Conservation (phyloP, 2,797 vertebrate species). For the Catamblyrhynchus diadema region DNA sequence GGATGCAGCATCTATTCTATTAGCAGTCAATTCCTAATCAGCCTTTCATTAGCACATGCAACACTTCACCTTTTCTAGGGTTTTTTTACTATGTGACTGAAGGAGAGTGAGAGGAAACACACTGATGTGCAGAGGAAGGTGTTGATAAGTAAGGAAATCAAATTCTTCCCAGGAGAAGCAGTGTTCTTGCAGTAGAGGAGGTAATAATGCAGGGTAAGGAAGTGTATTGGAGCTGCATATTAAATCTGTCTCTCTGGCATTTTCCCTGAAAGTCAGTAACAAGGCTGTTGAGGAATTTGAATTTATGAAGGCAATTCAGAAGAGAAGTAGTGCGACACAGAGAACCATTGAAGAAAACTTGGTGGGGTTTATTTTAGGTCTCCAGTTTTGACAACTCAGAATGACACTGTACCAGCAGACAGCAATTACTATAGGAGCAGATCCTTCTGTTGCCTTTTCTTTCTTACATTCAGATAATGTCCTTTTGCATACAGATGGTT, state of each 20-base stretch:
- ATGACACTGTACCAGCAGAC: background rate
- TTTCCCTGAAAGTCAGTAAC: conserved; percentile 21
- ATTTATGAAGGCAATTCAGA: background rate
- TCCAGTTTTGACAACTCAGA: background rate
- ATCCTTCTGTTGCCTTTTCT: background rate
- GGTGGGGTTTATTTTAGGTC: background rate
- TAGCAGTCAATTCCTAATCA: conserved; percentile 36
- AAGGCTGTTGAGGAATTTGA: conserved; percentile 12
- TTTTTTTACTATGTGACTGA: background rate
- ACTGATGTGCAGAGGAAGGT: background rate
- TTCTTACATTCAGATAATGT: background rate
- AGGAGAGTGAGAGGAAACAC: conserved; percentile 3
- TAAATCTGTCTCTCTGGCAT: conserved; percentile 26
- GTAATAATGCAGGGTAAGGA: conserved; percentile 23
- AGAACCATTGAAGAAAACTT: background rate
- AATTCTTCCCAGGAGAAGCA: conserved; percentile 24
- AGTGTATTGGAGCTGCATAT: conserved; percentile 19
- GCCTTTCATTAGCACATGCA: conserved; percentile 46
- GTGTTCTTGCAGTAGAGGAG: background rate
- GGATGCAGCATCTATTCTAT: background rate
- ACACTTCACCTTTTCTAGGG: conserved; percentile 17
- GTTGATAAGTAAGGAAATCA: conserved; percentile 43
- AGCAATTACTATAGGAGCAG: background rate
- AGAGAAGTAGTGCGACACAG: background rate
- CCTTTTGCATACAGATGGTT: conserved; percentile 3